Evolutionary conservation across 2,797 vertebrate genomes (phyloP).

Genomic region (Amniataba percoides): DNA sequence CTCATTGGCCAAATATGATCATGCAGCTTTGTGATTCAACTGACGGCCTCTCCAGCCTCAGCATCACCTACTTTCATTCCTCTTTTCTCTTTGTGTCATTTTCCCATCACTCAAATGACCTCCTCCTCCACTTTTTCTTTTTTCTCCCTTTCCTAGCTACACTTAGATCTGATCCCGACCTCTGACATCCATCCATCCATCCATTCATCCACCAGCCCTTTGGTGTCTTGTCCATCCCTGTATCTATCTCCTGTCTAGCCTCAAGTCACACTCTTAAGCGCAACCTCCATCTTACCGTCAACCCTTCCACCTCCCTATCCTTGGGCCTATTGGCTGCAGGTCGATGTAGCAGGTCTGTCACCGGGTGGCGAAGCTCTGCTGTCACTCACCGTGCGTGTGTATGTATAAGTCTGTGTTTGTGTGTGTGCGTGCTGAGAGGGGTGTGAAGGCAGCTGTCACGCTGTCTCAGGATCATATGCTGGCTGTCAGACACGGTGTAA

Average conservation of each 20-base stretch:
- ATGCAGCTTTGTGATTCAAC: slow-evolving; percentile 13
- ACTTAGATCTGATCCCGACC: slow-evolving; percentile 43
- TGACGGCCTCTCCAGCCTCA: background rate
- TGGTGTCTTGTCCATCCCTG: slow-evolving; percentile 62
- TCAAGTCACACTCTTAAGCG: slow-evolving; percentile 45
- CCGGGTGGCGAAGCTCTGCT: slow-evolving; percentile 72
- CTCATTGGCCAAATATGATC: background rate
- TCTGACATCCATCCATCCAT: slow-evolving; percentile 40
- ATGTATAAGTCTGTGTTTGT: slow-evolving; percentile 45
- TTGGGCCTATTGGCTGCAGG: slow-evolving; percentile 65
- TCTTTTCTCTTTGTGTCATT: background rate
- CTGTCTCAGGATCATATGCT: slow-evolving; percentile 87
- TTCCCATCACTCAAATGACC: background rate
- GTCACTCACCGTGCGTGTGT: slow-evolving; percentile 65
- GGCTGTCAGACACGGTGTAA: slow-evolving; percentile 78
- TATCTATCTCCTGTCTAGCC: slow-evolving; percentile 68
- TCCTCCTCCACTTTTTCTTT: slow-evolving; percentile 3
- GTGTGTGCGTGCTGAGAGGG: slow-evolving; percentile 41
- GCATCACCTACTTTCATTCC: background rate
- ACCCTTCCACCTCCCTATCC: slow-evolving; percentile 62
- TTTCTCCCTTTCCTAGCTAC: slow-evolving; percentile 16
- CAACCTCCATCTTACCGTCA: slow-evolving; percentile 52
- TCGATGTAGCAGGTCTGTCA: slow-evolving; percentile 65
- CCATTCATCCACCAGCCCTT: slow-evolving; percentile 48
- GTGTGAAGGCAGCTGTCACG: slow-evolving; percentile 79